phyloP scores from a whole-genome alignment of 2,888 invertebrate genomes.

The Ptilodon capucinus region DNA sequence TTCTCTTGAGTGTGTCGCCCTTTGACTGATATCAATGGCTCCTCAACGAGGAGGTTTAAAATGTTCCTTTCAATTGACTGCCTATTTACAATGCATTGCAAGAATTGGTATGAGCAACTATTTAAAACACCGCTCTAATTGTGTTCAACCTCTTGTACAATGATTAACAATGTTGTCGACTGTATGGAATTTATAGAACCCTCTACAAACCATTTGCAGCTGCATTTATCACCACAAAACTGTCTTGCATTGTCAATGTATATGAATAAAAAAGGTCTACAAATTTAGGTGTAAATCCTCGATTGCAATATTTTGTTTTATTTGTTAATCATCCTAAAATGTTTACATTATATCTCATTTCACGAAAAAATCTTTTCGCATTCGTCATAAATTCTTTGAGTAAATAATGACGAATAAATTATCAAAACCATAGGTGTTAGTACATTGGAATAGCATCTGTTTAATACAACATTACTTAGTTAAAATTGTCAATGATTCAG shows the following conservation, averaged over 20 bases:
- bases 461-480: constrained; percentile 31
- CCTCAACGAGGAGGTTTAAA: constrained; percentile 41
- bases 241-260: no score
- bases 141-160: constrained; percentile 18
- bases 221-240: no score
- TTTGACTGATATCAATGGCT: constrained; percentile 45
- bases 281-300: neutral
- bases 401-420: constrained; percentile 2
- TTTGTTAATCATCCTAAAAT: neutral
- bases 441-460: constrained; percentile 22
- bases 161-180: neutral
- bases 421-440: constrained; percentile 16
- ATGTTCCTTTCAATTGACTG: constrained; percentile 35
- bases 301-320: neutral
- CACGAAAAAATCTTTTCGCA: neutral
- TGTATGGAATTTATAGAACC: no score
- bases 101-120: constrained; percentile 31
- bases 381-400: neutral
- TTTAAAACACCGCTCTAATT: constrained; percentile 24
- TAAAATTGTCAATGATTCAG: constrained; percentile 26
- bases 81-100: constrained; percentile 29
- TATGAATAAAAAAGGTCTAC: no score
- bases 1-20: constrained; percentile 49
- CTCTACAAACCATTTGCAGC: no score
- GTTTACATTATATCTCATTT: neutral